A percentile compares a stretch with the other conserved stretches of the same genome.
phyloP scores from a whole-genome alignment of 2,888 invertebrate genomes.

The Drosophila infuscata region DNA sequence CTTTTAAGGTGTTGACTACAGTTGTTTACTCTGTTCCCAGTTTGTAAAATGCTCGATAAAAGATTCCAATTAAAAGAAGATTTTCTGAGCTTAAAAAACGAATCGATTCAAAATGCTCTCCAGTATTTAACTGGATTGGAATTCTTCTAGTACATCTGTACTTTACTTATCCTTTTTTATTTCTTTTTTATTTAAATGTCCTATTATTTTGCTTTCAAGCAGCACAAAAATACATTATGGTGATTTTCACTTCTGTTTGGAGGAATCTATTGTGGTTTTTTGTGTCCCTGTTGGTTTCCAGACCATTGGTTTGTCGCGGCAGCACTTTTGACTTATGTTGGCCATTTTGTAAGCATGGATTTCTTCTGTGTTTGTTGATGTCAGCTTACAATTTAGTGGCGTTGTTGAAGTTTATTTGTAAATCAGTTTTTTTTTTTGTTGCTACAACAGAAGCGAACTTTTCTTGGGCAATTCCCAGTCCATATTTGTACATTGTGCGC shows the following conservation, averaged over 20 bases:
- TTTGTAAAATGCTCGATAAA: background rate
- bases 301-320: slow-evolving; percentile 4
- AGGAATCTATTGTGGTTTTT: slow-evolving; percentile 42
- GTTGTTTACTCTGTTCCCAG: background rate
- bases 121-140: no score
- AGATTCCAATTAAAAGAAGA: background rate
- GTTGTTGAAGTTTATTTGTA: slow-evolving; percentile 71
- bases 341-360: slow-evolving; percentile 49
- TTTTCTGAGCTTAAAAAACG: background rate
- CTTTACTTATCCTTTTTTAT: no score
- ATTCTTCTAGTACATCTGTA: no score
- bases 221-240: slow-evolving; percentile 34
- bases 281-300: slow-evolving; percentile 17
- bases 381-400: slow-evolving; percentile 61
- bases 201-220: slow-evolving; percentile 53
- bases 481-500: slow-evolving; percentile 35
- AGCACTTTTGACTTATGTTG: slow-evolving; percentile 53
- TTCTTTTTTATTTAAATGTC: slow-evolving; percentile 35
- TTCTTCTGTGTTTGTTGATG: slow-evolving; percentile 61
- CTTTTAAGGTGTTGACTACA: background rate
- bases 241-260: slow-evolving; percentile 35
- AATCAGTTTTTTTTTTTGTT: slow-evolving; percentile 65
- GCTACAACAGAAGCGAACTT: slow-evolving; percentile 37
- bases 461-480: slow-evolving; percentile 15
- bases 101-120: no score